These are phyloP conservation scores for Dermolepida albohirtum DNA, from an alignment of 2,888 invertebrate genomes.

Conservation along the genomic window DNA sequence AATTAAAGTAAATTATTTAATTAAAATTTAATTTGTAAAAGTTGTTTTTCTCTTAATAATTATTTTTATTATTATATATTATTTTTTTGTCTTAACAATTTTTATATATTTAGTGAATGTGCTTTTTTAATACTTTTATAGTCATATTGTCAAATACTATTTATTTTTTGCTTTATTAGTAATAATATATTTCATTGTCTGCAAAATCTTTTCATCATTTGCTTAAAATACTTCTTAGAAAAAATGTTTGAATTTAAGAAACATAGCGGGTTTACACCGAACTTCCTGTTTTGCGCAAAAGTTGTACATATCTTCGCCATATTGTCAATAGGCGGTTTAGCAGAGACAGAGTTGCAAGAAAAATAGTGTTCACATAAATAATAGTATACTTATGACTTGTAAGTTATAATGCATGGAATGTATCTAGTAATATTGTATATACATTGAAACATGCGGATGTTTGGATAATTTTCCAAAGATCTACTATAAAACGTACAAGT, in stretches of 20 bases:
- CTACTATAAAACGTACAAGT: constrained; percentile 18
- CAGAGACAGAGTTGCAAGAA: constrained; percentile 67
- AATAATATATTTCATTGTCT: too few species aligned
- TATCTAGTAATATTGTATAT: constrained; percentile 41
- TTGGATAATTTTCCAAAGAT: constrained; percentile 32
- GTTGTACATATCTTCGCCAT: constrained; percentile 72
- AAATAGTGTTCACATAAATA: constrained; percentile 57
- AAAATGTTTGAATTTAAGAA: constrained; percentile 48
- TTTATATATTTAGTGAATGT: too few species aligned
- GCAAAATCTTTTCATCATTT: too few species aligned
- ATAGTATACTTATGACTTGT: constrained; percentile 41
- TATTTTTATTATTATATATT: too few species aligned
- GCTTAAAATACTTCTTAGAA: neutral
- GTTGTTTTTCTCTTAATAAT: too few species aligned
- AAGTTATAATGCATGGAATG: constrained; percentile 43
- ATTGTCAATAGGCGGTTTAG: constrained; percentile 81
- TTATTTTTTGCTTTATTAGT: too few species aligned
- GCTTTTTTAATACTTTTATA: too few species aligned
- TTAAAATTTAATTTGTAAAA: too few species aligned
- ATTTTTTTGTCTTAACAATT: too few species aligned
- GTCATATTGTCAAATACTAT: too few species aligned
- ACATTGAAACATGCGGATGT: constrained; percentile 34
- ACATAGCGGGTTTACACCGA: constrained; percentile 50
- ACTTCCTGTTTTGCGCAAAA: constrained; percentile 58
- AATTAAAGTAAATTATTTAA: too few species aligned